Conservation (phyloP, 2,113 vertebrate species). For the Zapus hudsonius region DNA sequence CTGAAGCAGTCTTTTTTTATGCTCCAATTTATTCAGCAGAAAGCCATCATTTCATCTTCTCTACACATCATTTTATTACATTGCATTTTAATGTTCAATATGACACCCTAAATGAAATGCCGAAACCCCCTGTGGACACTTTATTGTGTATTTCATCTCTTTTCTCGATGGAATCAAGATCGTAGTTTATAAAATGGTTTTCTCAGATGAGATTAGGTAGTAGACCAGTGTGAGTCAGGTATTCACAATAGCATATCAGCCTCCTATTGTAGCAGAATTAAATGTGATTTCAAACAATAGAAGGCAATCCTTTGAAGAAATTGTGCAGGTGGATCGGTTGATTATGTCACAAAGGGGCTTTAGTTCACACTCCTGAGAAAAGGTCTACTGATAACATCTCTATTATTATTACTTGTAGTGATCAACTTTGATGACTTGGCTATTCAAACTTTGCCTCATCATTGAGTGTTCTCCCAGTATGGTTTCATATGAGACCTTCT, state of each 20-base stretch:
- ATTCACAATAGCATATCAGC: conserved; percentile 61
- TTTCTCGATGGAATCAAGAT: conserved; percentile 59
- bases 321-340: not conserved
- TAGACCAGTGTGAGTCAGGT: conserved; percentile 58
- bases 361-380: not conserved
- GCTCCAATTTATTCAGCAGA: conserved; percentile 63
- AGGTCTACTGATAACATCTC: not conserved
- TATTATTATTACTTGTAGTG: not conserved
- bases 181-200: conserved; percentile 68
- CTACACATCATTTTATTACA: conserved; percentile 56
- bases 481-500: not conserved
- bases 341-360: conserved; percentile 18
- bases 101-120: conserved; percentile 65
- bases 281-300: conserved; percentile 71
- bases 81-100: conserved; percentile 69
- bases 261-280: conserved; percentile 61
- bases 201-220: conserved; percentile 63
- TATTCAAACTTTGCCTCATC: not conserved
- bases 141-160: conserved; percentile 57
- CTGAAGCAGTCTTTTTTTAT: not conserved
- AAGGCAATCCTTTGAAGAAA: conserved; percentile 48
- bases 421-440: not conserved
- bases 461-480: not conserved
- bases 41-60: conserved; percentile 65
- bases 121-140: conserved; percentile 4